Base-by-base conservation (phyloP, 2,113 vertebrate genomes). In the Lepus timidus region DNA sequence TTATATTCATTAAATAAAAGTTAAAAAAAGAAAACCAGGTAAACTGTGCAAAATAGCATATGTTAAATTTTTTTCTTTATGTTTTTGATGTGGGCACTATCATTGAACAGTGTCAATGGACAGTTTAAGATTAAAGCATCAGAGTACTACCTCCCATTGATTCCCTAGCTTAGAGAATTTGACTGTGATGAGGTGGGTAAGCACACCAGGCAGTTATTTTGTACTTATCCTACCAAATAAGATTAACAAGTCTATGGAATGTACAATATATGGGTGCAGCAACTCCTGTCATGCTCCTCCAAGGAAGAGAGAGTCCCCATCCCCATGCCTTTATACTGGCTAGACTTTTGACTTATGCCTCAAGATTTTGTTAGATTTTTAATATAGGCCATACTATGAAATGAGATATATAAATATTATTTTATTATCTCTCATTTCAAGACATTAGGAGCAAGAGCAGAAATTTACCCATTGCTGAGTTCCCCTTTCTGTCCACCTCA, bases 331-430 rank as follows among this genome's bases (percentile, higher is more conserved):
- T 51, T 11, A 65, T 25, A 61, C 0, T 36, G 17, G 67, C 14
- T 76, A 61, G 20, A 1, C 13, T 39, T 71, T 27, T 71, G 44
- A 73, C 17, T 76, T 71, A 17, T 31, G 17, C 3, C 23, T 13
- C 19, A n/a, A 29, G 10, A 58, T 88, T 82, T 94, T 76, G 51
- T 81, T 65, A 58, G 29, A 22, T n/a, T 74, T 83, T 85, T 76
- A 82, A n/a, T 44, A 16, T 20, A 81, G 22, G 25, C 3, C 52
- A n/a, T 84, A 9, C 14, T 64, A 1, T 78, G 39, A 33, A 68
- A 86, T 16, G 79, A 62, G 14, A 36, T 58, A 68, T 27, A 23
- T 64, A 51, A 76, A 9, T 68, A 39, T 17, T 25, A 39, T 83
- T 74, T 79, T 39, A 31, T 70, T 67, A 70, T 85, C 39, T 79